Percentiles rank a stretch among this genome's conserved stretches.
phyloP scores from a whole-genome alignment of 1,140 invertebrate species.

The Drosophila novamexicana region DNA sequence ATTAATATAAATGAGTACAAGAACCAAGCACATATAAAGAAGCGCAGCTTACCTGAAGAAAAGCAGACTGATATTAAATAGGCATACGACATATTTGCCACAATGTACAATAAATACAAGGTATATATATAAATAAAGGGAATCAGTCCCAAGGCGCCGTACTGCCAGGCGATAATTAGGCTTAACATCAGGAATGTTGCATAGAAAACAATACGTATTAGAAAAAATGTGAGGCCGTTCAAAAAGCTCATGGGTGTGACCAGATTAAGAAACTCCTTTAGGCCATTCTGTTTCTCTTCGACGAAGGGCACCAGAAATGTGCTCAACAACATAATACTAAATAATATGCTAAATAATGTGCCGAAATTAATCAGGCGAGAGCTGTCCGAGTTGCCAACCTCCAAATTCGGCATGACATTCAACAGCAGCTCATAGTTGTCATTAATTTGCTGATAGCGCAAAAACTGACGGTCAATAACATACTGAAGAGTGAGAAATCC shows the following conservation, averaged over 20 bases:
- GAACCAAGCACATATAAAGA: neutral
- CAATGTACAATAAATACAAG: constrained; percentile 67
- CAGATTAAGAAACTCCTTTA: constrained; percentile 75
- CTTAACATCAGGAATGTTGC: constrained; percentile 37
- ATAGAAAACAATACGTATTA: constrained; percentile 68
- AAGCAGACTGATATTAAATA: constrained; percentile 81
- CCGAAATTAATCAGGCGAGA: constrained; percentile 64
- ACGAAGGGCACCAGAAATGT: constrained; percentile 79
- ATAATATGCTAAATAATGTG: constrained; percentile 61
- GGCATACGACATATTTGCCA: constrained; percentile 73
- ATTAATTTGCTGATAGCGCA: constrained; percentile 44
- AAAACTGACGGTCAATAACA: constrained; percentile 65
- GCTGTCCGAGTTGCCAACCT: constrained; percentile 48
- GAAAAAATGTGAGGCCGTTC: constrained; percentile 76
- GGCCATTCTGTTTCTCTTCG: constrained; percentile 81
- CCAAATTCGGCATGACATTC: constrained; percentile 66
- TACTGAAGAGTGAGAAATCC: constrained; percentile 70
- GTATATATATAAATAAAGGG: constrained; percentile 49
- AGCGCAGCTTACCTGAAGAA: constrained; percentile 67
- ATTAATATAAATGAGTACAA: neutral
- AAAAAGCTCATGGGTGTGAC: constrained; percentile 80
- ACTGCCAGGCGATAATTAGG: constrained; percentile 47
- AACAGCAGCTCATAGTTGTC: constrained; percentile 56
- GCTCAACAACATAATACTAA: constrained; percentile 62
- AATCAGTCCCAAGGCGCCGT: constrained; percentile 46